A percentile compares a stretch with the other conserved stretches of the same genome.
phyloP scores from a whole-genome alignment of 2,888 invertebrate species.

The Gerris lacustris region DNA sequence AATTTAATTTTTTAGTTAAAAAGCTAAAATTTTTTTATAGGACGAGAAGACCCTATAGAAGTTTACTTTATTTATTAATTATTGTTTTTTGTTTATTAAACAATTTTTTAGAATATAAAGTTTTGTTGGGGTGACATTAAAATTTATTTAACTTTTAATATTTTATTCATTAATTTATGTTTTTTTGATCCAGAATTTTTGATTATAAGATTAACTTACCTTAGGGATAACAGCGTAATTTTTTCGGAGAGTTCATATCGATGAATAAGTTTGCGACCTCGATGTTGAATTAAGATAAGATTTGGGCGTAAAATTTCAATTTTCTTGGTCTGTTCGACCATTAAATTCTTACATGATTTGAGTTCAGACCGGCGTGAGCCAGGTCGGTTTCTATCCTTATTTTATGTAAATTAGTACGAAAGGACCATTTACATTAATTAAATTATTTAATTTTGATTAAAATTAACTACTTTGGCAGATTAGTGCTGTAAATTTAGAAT shows the following conservation, averaged over 20 bases:
- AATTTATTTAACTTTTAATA: slow-evolving; percentile 39
- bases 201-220: slow-evolving; percentile 61
- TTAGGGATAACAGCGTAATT: slow-evolving; percentile 77
- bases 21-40: slow-evolving; percentile 50
- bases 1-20: slow-evolving; percentile 51
- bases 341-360: slow-evolving; percentile 77
- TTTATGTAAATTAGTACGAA: slow-evolving; percentile 60
- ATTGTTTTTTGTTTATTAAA: too few relatives aligned
- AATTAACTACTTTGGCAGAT: slow-evolving; percentile 50
- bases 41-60: slow-evolving; percentile 72
- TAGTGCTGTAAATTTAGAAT: slow-evolving; percentile 59
- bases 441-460: slow-evolving; percentile 39
- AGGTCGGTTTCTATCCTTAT: slow-evolving; percentile 70
- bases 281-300: slow-evolving; percentile 73
- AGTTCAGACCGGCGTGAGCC: slow-evolving; percentile 76
- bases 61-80: slow-evolving; percentile 42
- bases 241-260: slow-evolving; percentile 60
- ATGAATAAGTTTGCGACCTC: slow-evolving; percentile 69
- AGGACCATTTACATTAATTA: slow-evolving; percentile 51
- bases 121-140: slow-evolving; percentile 52
- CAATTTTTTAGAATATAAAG: slow-evolving; percentile 33
- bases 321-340: slow-evolving; percentile 67
- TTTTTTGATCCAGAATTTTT: slow-evolving; percentile 45
- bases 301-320: slow-evolving; percentile 52
- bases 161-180: slow-evolving; percentile 41